Evolutionary conservation across 2,888 invertebrate species (phyloP).

Genomic region (Phaedon cochleariae): DNA sequence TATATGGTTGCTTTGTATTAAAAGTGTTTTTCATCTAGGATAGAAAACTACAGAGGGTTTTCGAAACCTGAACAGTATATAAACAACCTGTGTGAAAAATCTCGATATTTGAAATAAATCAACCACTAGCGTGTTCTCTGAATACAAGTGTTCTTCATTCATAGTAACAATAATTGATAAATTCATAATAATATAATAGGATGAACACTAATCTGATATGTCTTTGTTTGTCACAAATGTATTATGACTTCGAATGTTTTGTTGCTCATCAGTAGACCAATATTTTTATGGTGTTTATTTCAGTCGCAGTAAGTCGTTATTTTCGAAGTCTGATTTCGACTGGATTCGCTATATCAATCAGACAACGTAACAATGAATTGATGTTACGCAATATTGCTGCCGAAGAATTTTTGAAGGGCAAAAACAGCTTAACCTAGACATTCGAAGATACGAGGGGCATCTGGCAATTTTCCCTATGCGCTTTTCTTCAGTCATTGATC

Average conservation of each 20-base stretch:
- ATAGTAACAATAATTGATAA: too few species aligned
- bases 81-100: too few species aligned
- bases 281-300: slow-evolving; percentile 19
- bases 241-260: background rate
- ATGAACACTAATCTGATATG: background rate
- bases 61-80: too few species aligned
- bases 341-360: slow-evolving; percentile 15
- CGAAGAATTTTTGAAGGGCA: slow-evolving; percentile 11
- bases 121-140: too few species aligned
- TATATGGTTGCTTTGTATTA: too few species aligned
- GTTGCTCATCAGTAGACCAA: slow-evolving; percentile 11
- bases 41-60: too few species aligned
- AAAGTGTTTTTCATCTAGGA: too few species aligned
- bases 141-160: too few species aligned
- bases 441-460: background rate
- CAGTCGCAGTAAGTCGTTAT: slow-evolving; percentile 8
- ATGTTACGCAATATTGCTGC: slow-evolving; percentile 16
- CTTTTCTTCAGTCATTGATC: background rate
- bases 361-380: slow-evolving; percentile 11
- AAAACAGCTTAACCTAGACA: background rate
- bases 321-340: slow-evolving; percentile 19
- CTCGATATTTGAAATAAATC: too few species aligned
- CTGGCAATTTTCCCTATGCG: background rate
- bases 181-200: background rate
- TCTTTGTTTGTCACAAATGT: slow-evolving; percentile 4